These are phyloP conservation scores for Motacilla alba DNA, from an alignment of 2,113 vertebrate species.

Conservation along the genomic window DNA sequence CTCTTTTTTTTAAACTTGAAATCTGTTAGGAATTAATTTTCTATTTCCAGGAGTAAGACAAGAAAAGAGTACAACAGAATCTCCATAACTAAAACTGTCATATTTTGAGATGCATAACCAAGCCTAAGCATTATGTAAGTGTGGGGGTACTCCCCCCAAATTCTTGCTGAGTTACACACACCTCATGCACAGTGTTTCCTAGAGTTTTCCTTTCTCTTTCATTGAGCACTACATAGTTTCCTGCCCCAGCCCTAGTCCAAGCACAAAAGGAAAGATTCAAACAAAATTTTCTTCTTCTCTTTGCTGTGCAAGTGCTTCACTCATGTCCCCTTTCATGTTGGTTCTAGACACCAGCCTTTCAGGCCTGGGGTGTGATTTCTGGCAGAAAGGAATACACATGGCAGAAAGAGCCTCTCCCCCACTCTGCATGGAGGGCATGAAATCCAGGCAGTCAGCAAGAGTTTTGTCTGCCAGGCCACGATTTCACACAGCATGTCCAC, in stretches of 20 bases:
- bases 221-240: background rate
- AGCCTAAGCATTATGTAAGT: background rate
- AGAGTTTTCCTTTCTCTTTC: background rate
- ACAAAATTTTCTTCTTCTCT: background rate
- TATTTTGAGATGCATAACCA: background rate
- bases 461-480: background rate
- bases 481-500: background rate
- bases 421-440: background rate
- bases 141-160: background rate
- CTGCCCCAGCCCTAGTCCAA: background rate
- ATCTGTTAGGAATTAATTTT: background rate
- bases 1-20: background rate
- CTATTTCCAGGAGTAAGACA: background rate
- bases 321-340: background rate
- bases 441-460: background rate
- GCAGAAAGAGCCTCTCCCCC: background rate
- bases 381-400: background rate
- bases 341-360: background rate
- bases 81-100: background rate
- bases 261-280: background rate
- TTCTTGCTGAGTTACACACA: background rate
- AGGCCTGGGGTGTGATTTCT: background rate
- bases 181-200: background rate
- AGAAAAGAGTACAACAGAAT: background rate
- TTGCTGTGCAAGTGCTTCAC: background rate